Evolutionary conservation across 2,797 vertebrate genomes (phyloP).

Genomic region (Steatocranus sp.): DNA sequence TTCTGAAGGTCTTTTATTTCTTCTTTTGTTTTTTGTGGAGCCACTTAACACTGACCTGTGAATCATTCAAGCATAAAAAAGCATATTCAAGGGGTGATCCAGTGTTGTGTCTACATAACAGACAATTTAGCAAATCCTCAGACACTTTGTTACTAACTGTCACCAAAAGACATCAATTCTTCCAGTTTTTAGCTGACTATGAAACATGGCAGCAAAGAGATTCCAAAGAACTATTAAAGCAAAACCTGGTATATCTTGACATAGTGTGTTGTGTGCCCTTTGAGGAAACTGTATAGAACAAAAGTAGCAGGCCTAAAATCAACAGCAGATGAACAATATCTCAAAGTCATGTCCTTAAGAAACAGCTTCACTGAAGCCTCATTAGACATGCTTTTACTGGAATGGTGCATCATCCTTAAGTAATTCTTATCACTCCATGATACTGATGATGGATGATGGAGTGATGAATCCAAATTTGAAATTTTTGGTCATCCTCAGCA

Average conservation of each 20-base stretch:
- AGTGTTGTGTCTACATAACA: neutral
- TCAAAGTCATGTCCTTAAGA: neutral
- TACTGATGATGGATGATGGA: neutral
- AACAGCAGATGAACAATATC: neutral
- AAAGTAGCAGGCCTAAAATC: neutral
- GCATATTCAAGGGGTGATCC: neutral
- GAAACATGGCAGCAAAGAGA: neutral
- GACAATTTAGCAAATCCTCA: neutral
- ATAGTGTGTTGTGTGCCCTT: neutral
- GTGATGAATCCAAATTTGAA: neutral
- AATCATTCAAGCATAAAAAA: neutral
- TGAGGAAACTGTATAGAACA: neutral
- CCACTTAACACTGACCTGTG: neutral
- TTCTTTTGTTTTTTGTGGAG: neutral
- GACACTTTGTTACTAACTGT: neutral
- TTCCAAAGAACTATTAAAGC: neutral
- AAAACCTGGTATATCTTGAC: neutral
- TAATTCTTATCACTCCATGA: neutral
- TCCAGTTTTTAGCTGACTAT: neutral
- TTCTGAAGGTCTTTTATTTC: neutral
- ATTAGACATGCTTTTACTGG: neutral
- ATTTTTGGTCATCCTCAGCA: neutral
- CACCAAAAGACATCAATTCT: neutral
- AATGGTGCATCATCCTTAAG: neutral
- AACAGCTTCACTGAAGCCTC: neutral